Evolutionary conservation across 92 coral and sea anemone species (phyloP).

Genomic region (Actinostola sp.): DNA sequence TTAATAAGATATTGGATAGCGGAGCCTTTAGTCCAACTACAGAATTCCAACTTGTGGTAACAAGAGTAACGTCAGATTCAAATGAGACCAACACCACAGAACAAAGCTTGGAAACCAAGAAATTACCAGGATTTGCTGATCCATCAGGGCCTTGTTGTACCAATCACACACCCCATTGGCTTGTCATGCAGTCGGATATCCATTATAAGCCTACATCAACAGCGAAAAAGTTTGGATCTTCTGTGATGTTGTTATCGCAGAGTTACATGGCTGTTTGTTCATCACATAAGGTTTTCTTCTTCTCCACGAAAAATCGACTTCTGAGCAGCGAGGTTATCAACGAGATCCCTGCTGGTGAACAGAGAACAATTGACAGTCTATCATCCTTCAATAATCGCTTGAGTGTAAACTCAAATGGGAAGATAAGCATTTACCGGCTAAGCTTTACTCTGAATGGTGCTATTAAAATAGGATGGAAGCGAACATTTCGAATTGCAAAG

Average conservation of each 20-base stretch:
- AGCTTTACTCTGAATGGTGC: slow-evolving; percentile 8
- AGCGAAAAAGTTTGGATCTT: slow-evolving; percentile 67
- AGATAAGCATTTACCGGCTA: slow-evolving; percentile 9
- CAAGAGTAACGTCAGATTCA: slow-evolving; percentile 63
- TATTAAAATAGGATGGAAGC: background rate
- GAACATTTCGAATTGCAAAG: background rate
- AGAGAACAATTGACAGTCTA: slow-evolving; percentile 30
- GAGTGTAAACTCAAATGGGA: slow-evolving; percentile 24
- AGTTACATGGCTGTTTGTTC: slow-evolving; percentile 70
- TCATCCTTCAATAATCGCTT: slow-evolving; percentile 31
- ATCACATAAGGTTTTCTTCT: slow-evolving; percentile 53
- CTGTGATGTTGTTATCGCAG: slow-evolving; percentile 61
- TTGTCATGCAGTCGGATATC: slow-evolving; percentile 56
- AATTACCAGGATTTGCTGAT: slow-evolving; percentile 67
- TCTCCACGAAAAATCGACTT: slow-evolving; percentile 42
- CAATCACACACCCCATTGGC: slow-evolving; percentile 44
- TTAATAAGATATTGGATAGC: slow-evolving; percentile 50
- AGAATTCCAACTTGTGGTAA: slow-evolving; percentile 70
- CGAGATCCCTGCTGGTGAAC: background rate
- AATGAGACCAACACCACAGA: slow-evolving; percentile 82
- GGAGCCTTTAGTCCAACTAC: slow-evolving; percentile 66
- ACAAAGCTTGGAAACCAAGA: slow-evolving; percentile 55
- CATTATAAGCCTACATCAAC: slow-evolving; percentile 80
- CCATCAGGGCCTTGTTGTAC: slow-evolving; percentile 91
- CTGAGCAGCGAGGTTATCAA: background rate